Percentiles rank a stretch among this genome's conserved stretches.
These are phyloP conservation scores for Glossophaga mutica DNA, from an alignment of 2,797 vertebrate species.

Conservation along the genomic window DNA sequence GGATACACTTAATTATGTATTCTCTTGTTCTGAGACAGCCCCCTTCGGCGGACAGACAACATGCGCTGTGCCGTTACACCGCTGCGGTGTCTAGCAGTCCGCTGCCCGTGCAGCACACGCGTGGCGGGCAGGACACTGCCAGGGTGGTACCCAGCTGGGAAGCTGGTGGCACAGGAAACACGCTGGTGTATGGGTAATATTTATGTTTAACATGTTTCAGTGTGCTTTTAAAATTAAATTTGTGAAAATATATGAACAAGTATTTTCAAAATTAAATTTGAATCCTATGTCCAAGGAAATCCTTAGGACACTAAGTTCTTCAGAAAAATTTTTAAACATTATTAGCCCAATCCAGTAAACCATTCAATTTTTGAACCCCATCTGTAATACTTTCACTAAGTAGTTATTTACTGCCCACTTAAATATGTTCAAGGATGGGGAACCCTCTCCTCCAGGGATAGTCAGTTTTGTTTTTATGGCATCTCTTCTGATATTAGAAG, in stretches of 20 bases:
- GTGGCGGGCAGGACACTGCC: background rate
- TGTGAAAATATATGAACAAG: conserved; percentile 8
- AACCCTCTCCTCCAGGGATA: background rate
- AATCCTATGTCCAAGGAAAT: background rate
- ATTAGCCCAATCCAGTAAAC: background rate
- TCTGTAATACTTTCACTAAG: background rate
- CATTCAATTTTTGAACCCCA: background rate
- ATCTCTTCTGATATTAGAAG: background rate
- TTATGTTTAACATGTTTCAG: background rate
- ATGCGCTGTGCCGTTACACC: background rate
- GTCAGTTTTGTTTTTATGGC: background rate
- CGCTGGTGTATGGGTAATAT: background rate
- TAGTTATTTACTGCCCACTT: background rate
- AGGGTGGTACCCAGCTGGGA: background rate
- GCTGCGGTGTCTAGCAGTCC: background rate
- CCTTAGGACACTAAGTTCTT: background rate
- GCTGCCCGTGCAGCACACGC: background rate
- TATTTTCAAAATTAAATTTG: conserved; percentile 32
- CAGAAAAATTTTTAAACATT: background rate
- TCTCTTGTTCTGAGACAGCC: background rate
- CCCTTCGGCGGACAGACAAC: background rate
- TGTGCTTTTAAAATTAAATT: conserved; percentile 27
- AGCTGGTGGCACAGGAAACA: background rate
- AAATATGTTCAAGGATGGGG: background rate
- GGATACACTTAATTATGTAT: background rate